phyloP scores from a whole-genome alignment of 2,888 invertebrate species.

The Stenchaetothrips biformis region DNA sequence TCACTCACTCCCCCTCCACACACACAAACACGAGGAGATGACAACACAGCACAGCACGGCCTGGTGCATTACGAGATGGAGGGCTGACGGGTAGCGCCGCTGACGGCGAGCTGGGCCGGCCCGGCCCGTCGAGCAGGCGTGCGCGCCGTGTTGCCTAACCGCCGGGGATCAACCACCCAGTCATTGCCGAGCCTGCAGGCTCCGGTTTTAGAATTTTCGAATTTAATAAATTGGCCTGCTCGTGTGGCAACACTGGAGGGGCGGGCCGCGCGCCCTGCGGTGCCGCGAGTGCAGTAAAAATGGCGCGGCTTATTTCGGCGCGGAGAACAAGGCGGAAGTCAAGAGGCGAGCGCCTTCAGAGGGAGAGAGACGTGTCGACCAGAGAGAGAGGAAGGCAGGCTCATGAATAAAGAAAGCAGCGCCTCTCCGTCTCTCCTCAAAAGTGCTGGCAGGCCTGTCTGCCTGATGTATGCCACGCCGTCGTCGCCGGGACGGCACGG shows the following conservation, averaged over 20 bases:
- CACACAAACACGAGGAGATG: too few relatives aligned
- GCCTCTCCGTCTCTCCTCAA: not conserved
- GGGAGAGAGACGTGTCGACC: not conserved
- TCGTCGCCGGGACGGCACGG: not conserved
- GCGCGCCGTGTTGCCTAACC: too few relatives aligned
- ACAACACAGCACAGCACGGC: too few relatives aligned
- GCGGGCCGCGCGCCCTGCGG: not conserved
- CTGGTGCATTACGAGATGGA: too few relatives aligned
- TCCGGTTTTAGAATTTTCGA: too few relatives aligned
- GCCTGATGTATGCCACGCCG: not conserved
- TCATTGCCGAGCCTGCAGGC: too few relatives aligned
- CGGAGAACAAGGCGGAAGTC: not conserved
- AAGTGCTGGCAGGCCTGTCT: not conserved
- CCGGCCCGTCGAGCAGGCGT: too few relatives aligned
- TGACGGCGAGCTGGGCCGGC: too few relatives aligned
- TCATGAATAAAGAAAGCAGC: not conserved
- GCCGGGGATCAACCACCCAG: too few relatives aligned
- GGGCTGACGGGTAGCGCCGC: too few relatives aligned
- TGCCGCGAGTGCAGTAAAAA: not conserved
- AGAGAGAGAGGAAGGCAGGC: not conserved
- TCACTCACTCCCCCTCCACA: too few relatives aligned
- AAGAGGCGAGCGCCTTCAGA: not conserved
- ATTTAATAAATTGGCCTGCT: too few relatives aligned
- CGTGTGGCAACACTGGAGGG: not conserved
- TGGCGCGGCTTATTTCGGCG: constrained; percentile 12